Percentiles rank a stretch among this genome's conserved stretches.
Conservation (phyloP, 2,888 invertebrate species). For the Balanococcus diminutus region DNA sequence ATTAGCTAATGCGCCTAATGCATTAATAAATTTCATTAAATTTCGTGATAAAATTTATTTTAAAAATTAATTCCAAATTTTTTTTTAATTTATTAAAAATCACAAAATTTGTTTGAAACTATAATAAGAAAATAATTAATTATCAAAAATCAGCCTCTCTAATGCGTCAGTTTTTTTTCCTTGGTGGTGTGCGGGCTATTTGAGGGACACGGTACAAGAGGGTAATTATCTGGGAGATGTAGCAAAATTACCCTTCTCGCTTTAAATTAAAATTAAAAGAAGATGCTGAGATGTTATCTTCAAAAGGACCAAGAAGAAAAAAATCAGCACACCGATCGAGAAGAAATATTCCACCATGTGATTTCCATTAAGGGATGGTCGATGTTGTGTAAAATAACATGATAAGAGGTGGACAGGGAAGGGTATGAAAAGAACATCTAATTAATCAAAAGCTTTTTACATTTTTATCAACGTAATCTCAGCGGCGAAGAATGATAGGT, state of each 20-base stretch:
- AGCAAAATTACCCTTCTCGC: neutral
- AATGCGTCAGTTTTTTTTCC: too few relatives aligned
- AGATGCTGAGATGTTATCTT: neutral
- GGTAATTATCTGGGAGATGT: neutral
- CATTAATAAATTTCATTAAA: too few relatives aligned
- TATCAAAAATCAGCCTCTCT: too few relatives aligned
- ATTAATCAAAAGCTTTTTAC: constrained; percentile 22
- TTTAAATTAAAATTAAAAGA: neutral
- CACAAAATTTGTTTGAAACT: too few relatives aligned
- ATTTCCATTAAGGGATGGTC: neutral
- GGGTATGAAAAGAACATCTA: neutral
- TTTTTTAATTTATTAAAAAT: too few relatives aligned
- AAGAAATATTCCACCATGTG: neutral
- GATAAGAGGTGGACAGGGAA: neutral
- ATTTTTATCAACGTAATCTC: constrained; percentile 10
- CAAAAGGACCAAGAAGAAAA: neutral
- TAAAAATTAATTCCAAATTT: too few relatives aligned
- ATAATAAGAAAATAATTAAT: too few relatives aligned
- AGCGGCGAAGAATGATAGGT: neutral
- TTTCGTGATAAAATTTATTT: too few relatives aligned
- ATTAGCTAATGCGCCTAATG: too few relatives aligned
- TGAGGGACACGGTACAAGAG: neutral
- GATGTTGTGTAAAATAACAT: neutral
- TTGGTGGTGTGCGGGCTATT: too few relatives aligned
- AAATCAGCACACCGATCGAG: neutral